A percentile compares a stretch with the other conserved stretches of the same genome.
These are phyloP conservation scores for Pocillopora grandis DNA, from an alignment of 92 coral and sea anemone genomes.

Conservation along the genomic window DNA sequence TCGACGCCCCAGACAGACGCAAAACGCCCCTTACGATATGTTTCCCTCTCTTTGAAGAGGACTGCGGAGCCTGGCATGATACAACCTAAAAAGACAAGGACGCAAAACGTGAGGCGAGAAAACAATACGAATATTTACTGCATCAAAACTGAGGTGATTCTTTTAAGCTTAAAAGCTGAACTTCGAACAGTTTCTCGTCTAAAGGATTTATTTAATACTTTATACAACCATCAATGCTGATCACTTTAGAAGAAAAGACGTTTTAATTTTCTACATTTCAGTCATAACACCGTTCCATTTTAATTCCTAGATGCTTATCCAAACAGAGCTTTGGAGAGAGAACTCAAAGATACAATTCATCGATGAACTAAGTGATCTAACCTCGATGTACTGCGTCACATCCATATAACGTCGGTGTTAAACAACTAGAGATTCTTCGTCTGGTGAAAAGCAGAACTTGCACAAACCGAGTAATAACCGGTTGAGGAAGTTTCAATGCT, in stretches of 20 bases:
- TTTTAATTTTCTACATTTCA: neutral
- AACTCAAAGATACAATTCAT: neutral
- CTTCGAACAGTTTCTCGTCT: too few species aligned
- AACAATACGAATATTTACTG: neutral
- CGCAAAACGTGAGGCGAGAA: neutral
- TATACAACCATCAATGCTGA: too few species aligned
- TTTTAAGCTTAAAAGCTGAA: neutral
- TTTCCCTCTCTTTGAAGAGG: neutral
- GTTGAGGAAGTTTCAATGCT: neutral
- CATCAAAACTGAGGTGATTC: neutral
- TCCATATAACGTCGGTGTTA: conserved; percentile 16
- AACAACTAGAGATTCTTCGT: neutral
- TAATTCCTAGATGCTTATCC: neutral
- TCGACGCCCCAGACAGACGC: rapidly evolving
- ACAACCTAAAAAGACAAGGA: neutral
- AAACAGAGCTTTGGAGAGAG: neutral
- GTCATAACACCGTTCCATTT: neutral
- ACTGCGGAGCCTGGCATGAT: conserved; percentile 18
- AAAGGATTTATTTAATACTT: too few species aligned
- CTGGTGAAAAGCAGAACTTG: neutral
- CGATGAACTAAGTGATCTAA: neutral
- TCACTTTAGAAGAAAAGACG: neutral
- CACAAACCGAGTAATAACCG: neutral
- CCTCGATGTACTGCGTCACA: conserved; percentile 9
- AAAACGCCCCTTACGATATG: neutral